Base-by-base conservation (phyloP, 53 echinoderm and acorn worm genomes). In the Astropecten irregularis region DNA sequence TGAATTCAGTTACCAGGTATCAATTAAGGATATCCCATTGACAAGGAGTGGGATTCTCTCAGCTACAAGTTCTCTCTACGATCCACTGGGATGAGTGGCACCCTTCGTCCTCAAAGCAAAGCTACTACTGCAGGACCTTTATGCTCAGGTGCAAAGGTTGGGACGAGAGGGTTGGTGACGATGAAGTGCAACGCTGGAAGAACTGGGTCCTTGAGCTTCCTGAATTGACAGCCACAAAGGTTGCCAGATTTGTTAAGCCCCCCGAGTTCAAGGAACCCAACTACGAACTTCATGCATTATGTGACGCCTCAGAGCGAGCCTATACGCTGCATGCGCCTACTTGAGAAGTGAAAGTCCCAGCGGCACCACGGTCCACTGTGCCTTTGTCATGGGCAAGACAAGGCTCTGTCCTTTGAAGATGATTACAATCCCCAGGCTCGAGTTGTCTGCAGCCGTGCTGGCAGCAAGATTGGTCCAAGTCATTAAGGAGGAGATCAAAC, bases 401-500 rank as follows among this genome's bases (percentile, higher is more conserved):
- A 91, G 91, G 51, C 83, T 91, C 1, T 73, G 82, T 35, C 87
- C 91, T 18, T 28, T 90, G 5, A 89, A 77, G 69, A 76, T 20
- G 65, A 57, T 37, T 9, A 65, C 65, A 20, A 65, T 36, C 29
- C 82, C 82, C n/a, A 68, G 87, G 26, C 59, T 91, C 32, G 91
- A 91, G 81, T 40, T 91, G n/a, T 88, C 76, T 25, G 92, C 88
- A 4, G 87, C 91, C n/a, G 77, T 83, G 15, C 10, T 90, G 62
- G 86, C 86, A 38, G 90, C 66, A 18, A 73, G 38, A 19, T 38
- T 53, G 23, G 53, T 55, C 22, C 38, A 73, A 55, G 55, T 73
- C 10, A 54, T 71, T 16, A 63, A 83, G 51, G 74, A 85, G 15
- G 82, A 88, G 60, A 30, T 88, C 9, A 36, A 40, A 56, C 28